Conservation (phyloP, 2,888 invertebrate species). For the Calliphora vomitoria region DNA sequence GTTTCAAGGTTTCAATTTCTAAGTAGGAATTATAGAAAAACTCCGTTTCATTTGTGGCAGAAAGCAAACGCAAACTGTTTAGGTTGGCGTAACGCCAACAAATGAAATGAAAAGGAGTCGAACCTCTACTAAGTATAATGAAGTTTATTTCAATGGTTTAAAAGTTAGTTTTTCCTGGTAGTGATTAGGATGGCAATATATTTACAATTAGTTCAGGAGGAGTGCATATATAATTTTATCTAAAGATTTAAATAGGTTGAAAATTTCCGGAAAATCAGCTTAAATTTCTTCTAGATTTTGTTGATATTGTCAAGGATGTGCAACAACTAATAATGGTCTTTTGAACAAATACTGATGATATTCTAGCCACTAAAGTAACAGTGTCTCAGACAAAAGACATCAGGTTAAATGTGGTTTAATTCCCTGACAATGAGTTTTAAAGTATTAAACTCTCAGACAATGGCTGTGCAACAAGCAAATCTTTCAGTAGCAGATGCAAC, state of each 20-base stretch:
- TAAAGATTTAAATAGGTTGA: too few species aligned
- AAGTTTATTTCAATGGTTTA: background rate
- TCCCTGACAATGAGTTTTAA: conserved; percentile 7
- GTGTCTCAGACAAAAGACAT: conserved; percentile 44
- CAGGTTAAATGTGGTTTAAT: conserved; percentile 66
- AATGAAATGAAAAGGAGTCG: conserved; percentile 14
- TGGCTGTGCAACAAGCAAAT: conserved; percentile 39
- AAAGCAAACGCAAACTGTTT: background rate
- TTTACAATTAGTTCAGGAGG: background rate
- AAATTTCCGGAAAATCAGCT: too few species aligned
- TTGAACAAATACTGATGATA: background rate
- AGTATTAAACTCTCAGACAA: conserved; percentile 19
- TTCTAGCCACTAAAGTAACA: background rate
- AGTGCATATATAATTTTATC: too few species aligned
- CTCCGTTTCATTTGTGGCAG: background rate
- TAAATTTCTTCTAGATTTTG: background rate
- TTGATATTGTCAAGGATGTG: background rate
- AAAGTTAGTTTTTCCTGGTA: background rate
- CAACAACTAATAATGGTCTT: background rate
- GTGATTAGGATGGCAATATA: background rate
- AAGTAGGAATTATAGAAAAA: conserved; percentile 15
- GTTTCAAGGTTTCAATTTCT: conserved; percentile 63
- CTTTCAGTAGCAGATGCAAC: conserved; percentile 32
- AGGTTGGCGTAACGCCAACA: background rate
- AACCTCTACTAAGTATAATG: background rate